Evolutionary conservation across 1,140 invertebrate species (phyloP).

Genomic region (Gyrodactylus salaris): DNA sequence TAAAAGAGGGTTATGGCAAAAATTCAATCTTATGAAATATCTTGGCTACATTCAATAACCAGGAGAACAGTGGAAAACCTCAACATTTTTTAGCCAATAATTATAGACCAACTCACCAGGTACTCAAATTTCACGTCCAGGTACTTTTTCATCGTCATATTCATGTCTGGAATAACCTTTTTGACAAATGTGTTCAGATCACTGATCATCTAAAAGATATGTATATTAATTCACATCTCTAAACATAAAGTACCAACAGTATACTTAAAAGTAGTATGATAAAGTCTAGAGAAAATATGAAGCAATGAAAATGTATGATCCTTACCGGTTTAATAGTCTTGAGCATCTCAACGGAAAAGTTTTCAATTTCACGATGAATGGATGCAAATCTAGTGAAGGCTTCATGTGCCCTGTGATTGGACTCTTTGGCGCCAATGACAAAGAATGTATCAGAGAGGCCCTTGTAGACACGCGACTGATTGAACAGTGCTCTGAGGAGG

Average conservation of each 20-base stretch:
- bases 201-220: conserved; percentile 34
- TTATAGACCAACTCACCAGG: conserved; percentile 23
- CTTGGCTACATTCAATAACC: background rate
- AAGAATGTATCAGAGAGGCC: conserved; percentile 41
- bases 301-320: background rate
- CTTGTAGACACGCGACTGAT: conserved; percentile 36
- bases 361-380: conserved; percentile 61
- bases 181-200: conserved; percentile 76
- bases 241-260: conserved; percentile 8
- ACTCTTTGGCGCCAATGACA: conserved; percentile 70
- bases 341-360: conserved; percentile 52
- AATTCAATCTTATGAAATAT: no score
- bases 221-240: no score
- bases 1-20: conserved; percentile 11
- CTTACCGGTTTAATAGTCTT: conserved; percentile 56
- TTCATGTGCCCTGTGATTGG: conserved; percentile 63
- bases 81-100: background rate
- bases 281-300: background rate
- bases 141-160: conserved; percentile 79
- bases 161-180: conserved; percentile 87
- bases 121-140: conserved; percentile 88
- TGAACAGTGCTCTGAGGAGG: conserved; percentile 34
- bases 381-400: conserved; percentile 76
- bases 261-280: background rate
- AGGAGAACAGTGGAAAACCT: background rate